Evolutionary conservation across 1,140 invertebrate genomes (phyloP), one percentile per base, ranked within the genome.

Genomic region (Tribolium castaneum): DNA sequence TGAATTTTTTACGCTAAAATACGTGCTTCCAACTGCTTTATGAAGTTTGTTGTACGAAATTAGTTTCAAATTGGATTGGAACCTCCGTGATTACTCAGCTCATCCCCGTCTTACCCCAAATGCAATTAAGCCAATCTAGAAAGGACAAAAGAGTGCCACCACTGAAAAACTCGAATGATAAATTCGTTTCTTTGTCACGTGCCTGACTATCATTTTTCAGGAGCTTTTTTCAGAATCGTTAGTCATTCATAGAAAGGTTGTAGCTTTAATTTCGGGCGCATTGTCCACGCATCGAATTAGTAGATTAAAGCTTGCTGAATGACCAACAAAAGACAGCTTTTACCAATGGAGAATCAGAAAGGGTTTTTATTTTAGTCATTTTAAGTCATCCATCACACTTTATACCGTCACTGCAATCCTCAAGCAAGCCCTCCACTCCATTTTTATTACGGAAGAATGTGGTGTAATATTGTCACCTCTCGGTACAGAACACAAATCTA

Each of bases 31-130:
- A 66, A 66, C 30, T 34, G 59, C 25, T 66, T 66, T 66, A 66
- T 66, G 30, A 66, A 66, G 30, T 66, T 66, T 66, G 59, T 66
- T 66, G 30, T 66, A 66, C 30, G 59, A 66, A 66, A 66, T 66
- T 66, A 66, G 59, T 35, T 66, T 35, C 59, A 66, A 66, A 66
- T 66, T 66, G 59, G 59, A 66, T 66, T 66, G 25, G 25, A 35
- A 35, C 30, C 59, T 59, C 54, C 22, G 22, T 35, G 59, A 66
- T 66, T 66, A 66, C 59, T 22, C 16, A 30, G 54, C 54, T 59
- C 59, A 13, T 12, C 59, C 30, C 34, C 59, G 19, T 66, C 59
- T 35, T 35, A 66, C 59, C 6, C 25, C 25, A 35, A 66, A 66
- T 30, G 30, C 30, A 66, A 66, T 66, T 66, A 66, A 66, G 59